Evolutionary conservation across 2,888 invertebrate species (phyloP).

Genomic region (Heliconius ethilla): DNA sequence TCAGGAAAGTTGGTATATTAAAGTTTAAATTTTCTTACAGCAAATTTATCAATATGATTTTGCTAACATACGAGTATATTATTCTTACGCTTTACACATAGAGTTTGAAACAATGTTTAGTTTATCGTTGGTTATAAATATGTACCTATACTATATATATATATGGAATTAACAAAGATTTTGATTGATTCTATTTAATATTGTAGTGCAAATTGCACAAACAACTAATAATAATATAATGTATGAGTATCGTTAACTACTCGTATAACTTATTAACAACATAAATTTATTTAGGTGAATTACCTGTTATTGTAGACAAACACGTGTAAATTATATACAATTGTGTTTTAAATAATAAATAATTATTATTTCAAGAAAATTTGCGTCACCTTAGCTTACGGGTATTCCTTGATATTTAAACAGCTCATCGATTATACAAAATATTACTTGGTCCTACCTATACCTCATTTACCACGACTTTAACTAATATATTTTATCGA

Average conservation of each 20-base stretch:
- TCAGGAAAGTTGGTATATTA: not conserved
- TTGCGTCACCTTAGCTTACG: not conserved
- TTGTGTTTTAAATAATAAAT: not conserved
- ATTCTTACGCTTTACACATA: not conserved
- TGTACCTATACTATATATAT: no score
- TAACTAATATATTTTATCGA: not conserved
- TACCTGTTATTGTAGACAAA: constrained; percentile 3
- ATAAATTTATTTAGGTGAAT: constrained; percentile 6
- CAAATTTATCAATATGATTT: not conserved
- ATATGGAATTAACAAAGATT: no score
- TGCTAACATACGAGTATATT: not conserved
- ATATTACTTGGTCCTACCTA: not conserved
- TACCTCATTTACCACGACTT: not conserved
- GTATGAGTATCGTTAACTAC: not conserved
- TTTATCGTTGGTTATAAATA: no score
- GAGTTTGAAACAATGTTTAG: no score
- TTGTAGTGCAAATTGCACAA: not conserved
- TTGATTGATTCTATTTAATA: not conserved
- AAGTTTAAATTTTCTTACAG: not conserved
- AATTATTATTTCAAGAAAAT: not conserved
- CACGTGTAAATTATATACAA: not conserved
- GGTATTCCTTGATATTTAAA: not conserved
- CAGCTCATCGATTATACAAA: not conserved
- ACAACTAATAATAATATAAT: not conserved
- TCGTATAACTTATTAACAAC: not conserved